These are phyloP conservation scores for Stichodactyla mertensii DNA, from an alignment of 64 coral and sea anemone genomes.

Conservation along the genomic window DNA sequence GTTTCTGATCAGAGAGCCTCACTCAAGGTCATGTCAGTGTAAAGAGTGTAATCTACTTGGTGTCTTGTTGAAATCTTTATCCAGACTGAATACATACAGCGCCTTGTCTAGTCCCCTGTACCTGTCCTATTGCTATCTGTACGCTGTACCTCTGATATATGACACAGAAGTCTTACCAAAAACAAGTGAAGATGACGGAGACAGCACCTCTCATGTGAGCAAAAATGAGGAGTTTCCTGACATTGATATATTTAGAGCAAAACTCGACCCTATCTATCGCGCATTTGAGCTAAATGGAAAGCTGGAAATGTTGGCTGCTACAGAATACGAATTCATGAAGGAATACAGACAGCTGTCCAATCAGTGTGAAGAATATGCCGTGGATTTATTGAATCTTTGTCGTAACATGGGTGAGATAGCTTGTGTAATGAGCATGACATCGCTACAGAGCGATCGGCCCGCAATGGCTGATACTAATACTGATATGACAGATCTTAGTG, in stretches of 20 bases:
- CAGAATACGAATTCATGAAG: conserved; percentile 69
- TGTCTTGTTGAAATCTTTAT: conserved; percentile 49
- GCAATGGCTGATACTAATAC: conserved; percentile 1
- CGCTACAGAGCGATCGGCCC: not conserved
- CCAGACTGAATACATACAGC: conserved; percentile 53
- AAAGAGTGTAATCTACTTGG: conserved; percentile 38
- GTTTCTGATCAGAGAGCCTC: conserved; percentile 52
- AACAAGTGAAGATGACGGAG: not conserved
- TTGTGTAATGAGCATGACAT: conserved; percentile 60
- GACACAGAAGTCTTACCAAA: not conserved
- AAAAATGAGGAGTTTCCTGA: not conserved
- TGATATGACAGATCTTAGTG: conserved; percentile 42
- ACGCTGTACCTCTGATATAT: not conserved
- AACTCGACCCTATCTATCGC: conserved; percentile 50
- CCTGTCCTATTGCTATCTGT: conserved; percentile 35
- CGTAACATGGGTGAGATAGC: conserved; percentile 69
- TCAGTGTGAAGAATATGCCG: conserved; percentile 67
- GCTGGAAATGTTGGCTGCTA: conserved; percentile 49
- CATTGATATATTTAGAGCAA: conserved; percentile 12
- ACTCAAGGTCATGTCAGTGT: conserved; percentile 57
- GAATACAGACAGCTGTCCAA: conserved; percentile 61
- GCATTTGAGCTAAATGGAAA: conserved; percentile 74
- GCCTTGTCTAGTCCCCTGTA: conserved; percentile 61
- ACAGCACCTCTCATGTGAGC: not conserved
- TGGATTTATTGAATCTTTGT: conserved; percentile 63